These are phyloP conservation scores for Muschampia plurimacula DNA, from an alignment of 2,888 invertebrate genomes.

Conservation along the genomic window DNA sequence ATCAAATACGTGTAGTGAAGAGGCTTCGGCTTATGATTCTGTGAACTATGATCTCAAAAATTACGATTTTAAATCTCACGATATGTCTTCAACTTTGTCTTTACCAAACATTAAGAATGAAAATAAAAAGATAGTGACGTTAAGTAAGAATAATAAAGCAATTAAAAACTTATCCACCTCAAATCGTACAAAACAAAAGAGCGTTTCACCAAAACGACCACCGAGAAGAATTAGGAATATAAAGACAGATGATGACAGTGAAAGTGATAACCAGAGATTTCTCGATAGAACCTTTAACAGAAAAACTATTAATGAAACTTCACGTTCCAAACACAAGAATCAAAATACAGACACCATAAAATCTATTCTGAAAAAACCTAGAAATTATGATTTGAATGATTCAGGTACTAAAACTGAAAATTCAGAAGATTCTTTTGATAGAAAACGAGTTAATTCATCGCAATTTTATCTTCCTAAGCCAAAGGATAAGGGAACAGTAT, in stretches of 20 bases:
- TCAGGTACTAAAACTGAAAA: constrained; percentile 60
- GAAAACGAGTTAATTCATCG: constrained; percentile 72
- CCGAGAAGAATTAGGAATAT: constrained; percentile 84
- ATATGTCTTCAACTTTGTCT: constrained; percentile 63
- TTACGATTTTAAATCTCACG: constrained; percentile 68
- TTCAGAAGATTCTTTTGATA: constrained; percentile 64
- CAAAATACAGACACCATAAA: constrained; percentile 80
- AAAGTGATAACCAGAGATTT: constrained; percentile 77
- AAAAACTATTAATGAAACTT: constrained; percentile 59
- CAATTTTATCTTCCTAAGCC: constrained; percentile 88
- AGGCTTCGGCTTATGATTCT: constrained; percentile 78
- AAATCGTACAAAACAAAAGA: constrained; percentile 76
- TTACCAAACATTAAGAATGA: constrained; percentile 81
- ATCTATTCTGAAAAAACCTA: constrained; percentile 86
- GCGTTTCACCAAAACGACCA: constrained; percentile 87
- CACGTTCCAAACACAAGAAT: constrained; percentile 66
- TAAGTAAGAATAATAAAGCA: constrained; percentile 73
- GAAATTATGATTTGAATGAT: constrained; percentile 67
- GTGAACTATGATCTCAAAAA: constrained; percentile 81
- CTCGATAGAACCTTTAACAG: constrained; percentile 65
- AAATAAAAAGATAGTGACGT: constrained; percentile 65
- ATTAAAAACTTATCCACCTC: constrained; percentile 59
- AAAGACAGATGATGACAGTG: constrained; percentile 79
- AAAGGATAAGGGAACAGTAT: constrained; percentile 66
- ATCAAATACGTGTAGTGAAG: constrained; percentile 68